A percentile compares a stretch with the other conserved stretches of the same genome.
These are phyloP conservation scores for Netelia inedita DNA, from an alignment of 2,888 invertebrate species.

Conservation along the genomic window DNA sequence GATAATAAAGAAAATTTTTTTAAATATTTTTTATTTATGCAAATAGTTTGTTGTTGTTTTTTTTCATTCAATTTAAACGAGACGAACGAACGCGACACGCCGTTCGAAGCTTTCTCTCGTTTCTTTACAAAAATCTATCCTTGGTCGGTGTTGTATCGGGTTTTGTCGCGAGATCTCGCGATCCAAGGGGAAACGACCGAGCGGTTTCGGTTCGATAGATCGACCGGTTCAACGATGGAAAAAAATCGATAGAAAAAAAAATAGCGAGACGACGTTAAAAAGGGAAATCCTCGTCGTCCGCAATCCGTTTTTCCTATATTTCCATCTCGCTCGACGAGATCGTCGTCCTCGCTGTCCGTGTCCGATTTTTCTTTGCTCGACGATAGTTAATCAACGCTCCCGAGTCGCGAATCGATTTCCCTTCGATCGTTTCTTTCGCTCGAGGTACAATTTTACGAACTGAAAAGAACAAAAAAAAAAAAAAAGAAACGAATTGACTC, in stretches of 20 bases:
- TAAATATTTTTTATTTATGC: not conserved
- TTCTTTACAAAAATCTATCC: constrained; percentile 57
- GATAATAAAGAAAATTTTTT: not conserved
- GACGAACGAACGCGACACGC: constrained; percentile 25
- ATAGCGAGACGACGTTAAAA: constrained; percentile 52
- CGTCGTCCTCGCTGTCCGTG: constrained; percentile 23
- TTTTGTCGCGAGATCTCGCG: constrained; percentile 62
- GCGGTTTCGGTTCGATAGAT: constrained; percentile 68
- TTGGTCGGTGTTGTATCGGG: constrained; percentile 43
- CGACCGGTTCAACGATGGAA: constrained; percentile 51
- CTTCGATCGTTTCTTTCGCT: constrained; percentile 38
- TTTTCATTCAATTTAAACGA: constrained; percentile 33
- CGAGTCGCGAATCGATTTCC: constrained; percentile 38
- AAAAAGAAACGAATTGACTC: constrained; percentile 2
- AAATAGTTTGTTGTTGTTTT: not conserved
- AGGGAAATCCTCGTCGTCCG: constrained; percentile 63
- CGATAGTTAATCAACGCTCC: constrained; percentile 10
- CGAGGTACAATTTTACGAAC: not conserved
- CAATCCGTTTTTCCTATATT: constrained; percentile 54
- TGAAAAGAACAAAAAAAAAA: not conserved
- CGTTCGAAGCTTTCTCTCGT: constrained; percentile 62
- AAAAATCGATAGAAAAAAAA: constrained; percentile 35
- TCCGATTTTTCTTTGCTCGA: constrained; percentile 26
- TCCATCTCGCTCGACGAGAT: constrained; percentile 42
- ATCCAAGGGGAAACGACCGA: constrained; percentile 61